Evolutionary conservation across 2,113 vertebrate genomes (phyloP), one percentile per base, ranked within the genome.

Genomic region (Bucco capensis): DNA sequence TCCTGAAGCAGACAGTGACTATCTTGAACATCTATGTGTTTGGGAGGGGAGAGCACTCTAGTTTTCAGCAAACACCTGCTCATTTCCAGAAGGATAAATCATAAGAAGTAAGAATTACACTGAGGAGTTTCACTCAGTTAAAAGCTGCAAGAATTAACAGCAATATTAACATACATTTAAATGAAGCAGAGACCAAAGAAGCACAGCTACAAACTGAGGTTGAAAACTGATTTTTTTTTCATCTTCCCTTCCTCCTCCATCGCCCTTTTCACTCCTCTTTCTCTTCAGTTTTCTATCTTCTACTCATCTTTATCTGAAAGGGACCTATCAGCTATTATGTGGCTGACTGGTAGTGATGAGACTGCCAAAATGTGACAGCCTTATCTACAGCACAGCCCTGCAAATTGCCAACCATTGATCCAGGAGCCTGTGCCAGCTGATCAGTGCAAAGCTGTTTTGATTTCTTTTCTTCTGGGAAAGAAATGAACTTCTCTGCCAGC

Each of bases 321-420:
- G 81, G 86, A 88, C 90, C 90, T 89, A 91, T 96, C 95, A 96
- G 93, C 96, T 96, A 93, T 96, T 96, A 89, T 96, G 94, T 95
- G 95, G 84, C 92, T 96, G 96, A 92, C 94, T 97, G 94, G 95
- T 83, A 73, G 95, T 66, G 95, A 97, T 95, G 93, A 94, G 94
- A 54, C 91, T 96, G 96, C 94, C 95, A 96, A 93, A 96, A 96
- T 89, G 95, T 96, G 96, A 96, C 96, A 97, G 94, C 89, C 96
- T 97, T 96, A 96, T 97, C 96, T 97, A 30, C 94, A 95, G 96
- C 89, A 73, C 93, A 96, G 95, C 95, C 92, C 94, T 95, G 94
- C 94, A 96, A 97, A 97, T 96, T 97, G 96, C 94, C 94, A 95
- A 74, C 70, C 96, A 96, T 96, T 96, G 95, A 97, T 97, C 95